Evolutionary conservation across 2,797 vertebrate species (phyloP), one percentile per base, ranked within the genome.

Genomic region (Tangara arthus): DNA sequence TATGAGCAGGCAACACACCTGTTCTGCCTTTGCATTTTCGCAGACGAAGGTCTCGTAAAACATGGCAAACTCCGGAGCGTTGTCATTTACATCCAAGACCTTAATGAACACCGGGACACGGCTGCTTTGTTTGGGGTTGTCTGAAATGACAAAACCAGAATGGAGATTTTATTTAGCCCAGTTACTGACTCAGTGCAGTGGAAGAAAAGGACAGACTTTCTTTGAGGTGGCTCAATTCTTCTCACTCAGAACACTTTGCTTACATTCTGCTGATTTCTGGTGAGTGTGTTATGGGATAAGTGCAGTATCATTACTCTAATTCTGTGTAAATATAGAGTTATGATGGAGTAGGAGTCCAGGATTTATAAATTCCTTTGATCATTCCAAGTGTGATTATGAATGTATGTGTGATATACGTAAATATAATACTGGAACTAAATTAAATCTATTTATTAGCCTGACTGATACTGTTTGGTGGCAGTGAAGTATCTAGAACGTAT

Each of bases 11-110:
- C 59, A 94, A 97, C 97, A 85, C 80, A 99, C 99, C 99, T 99
- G 99, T 95, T 99, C 99, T 70, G 98, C 98, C 92, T 98, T 99
- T 30, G 99, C 98, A 47, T 99, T 99, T 98, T 99, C 99, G 65
- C 99, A 99, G 96, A 99, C 99, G 60, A 98, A 99, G 11, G 99
- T 98, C 97, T 99, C 99, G 0, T 99, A 99, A 94, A 98, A 98
- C 97, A 98, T 98, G 96, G 98, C 98, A 81, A 99, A 99, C 39
- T 98, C 98, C 1, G 99, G 99, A 35, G 99, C 98, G 2, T 99
- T 99, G 98, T 99, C 99, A 77, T 99, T 99, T 97, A 99, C 98
- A 82, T 99, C 99, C 93, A 99, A 97, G 89, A 99, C 98, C 94
- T 98, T 97, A 97, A 99, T 98, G 96, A 98, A 98, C 17, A 99